Conservation (phyloP, 2,797 vertebrate genomes). For the Notoglanidium macrostoma region DNA sequence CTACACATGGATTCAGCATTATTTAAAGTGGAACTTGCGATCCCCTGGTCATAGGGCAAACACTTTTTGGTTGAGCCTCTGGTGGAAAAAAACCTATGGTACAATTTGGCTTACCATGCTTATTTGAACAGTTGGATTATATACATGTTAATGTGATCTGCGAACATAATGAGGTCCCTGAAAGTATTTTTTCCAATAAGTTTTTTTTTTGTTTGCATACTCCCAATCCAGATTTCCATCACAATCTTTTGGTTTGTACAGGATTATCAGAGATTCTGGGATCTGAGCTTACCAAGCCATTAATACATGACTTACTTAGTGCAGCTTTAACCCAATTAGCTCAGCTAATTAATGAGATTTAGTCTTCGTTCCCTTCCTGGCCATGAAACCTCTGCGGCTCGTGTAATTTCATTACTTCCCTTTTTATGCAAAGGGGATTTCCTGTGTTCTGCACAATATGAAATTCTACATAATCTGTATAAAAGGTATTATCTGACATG, state of each 20-base stretch:
- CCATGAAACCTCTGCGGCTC: constrained; percentile 30
- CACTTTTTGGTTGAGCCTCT: background rate
- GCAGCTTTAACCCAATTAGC: constrained; percentile 38
- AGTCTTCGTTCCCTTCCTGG: constrained; percentile 30
- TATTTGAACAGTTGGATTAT: background rate
- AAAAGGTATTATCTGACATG: background rate
- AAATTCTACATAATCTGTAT: background rate
- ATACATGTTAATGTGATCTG: background rate
- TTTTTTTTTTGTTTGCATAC: background rate
- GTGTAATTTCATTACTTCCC: constrained; percentile 26
- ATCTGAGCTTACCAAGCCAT: constrained; percentile 13
- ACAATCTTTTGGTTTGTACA: background rate
- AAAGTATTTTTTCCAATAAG: background rate
- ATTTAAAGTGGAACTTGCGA: background rate
- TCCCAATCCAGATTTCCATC: background rate
- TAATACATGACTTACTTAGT: constrained; percentile 36
- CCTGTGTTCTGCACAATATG: constrained; percentile 10
- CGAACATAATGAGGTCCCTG: background rate
- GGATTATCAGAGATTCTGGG: constrained; percentile 19
- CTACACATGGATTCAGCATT: background rate
- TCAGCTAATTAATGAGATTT: constrained; percentile 36
- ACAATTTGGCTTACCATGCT: background rate
- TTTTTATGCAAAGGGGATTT: constrained; percentile 24
- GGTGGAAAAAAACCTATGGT: background rate
- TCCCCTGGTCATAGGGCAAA: background rate